Percentiles rank a stretch among this genome's conserved stretches.
phyloP scores from a whole-genome alignment of 2,113 vertebrate species.

The Cavia porcellus region DNA sequence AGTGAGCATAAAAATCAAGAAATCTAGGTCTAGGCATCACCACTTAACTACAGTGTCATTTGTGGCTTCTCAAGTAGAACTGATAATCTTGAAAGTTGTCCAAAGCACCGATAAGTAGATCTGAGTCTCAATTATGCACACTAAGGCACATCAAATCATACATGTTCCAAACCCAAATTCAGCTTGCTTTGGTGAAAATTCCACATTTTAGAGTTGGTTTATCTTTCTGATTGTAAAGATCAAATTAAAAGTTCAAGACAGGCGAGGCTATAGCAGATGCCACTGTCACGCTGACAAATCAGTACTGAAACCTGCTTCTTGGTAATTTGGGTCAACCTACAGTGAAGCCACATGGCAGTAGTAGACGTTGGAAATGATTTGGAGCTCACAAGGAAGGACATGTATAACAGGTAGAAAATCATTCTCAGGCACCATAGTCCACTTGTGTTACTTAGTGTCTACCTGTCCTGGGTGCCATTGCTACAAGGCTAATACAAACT shows the following conservation, averaged over 20 bases:
- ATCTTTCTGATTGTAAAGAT: not conserved
- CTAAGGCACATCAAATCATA: not conserved
- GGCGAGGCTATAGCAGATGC: not conserved
- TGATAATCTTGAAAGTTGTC: not conserved
- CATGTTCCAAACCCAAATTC: not conserved
- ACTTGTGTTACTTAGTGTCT: not conserved
- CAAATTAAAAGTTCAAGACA: not conserved
- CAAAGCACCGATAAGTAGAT: not conserved
- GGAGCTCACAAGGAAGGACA: not conserved
- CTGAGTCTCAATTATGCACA: not conserved
- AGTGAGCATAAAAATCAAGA: conserved; percentile 21
- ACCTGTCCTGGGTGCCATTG: not conserved
- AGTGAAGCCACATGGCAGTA: not conserved
- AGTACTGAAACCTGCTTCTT: not conserved
- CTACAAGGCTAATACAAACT: not conserved
- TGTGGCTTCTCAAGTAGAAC: not conserved
- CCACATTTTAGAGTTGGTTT: conserved; percentile 17
- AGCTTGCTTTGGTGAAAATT: not conserved
- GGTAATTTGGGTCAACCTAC: not conserved
- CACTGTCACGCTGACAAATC: not conserved
- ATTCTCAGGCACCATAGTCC: not conserved
- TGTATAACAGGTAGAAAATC: not conserved
- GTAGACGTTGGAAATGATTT: not conserved
- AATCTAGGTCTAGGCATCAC: not conserved
- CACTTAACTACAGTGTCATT: not conserved